phyloP scores from a whole-genome alignment of 2,113 vertebrate species.

The Blennius ocellaris region DNA sequence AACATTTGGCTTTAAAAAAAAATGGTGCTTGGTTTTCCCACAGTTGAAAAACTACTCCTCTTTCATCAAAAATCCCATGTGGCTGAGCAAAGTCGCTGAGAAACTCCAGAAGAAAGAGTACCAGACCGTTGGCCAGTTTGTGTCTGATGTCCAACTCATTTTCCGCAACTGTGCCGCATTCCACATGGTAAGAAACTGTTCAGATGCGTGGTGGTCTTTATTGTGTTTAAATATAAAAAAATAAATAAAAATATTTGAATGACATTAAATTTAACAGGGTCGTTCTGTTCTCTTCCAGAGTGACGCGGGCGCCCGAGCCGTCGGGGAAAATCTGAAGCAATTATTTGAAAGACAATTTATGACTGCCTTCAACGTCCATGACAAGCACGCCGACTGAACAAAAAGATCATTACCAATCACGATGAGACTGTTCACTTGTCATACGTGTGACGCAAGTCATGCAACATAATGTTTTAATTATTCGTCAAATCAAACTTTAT shows the following conservation, averaged over 20 bases:
- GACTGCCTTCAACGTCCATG: conserved; percentile 64
- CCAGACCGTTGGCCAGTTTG: conserved; percentile 67
- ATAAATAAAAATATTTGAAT: too few relatives aligned
- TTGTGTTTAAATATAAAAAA: too few relatives aligned
- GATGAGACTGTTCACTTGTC: too few relatives aligned
- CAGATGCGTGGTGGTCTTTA: too few relatives aligned
- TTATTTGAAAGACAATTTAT: conserved; percentile 69
- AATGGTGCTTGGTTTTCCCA: background rate
- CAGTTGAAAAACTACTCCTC: conserved; percentile 52
- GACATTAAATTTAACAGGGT: too few relatives aligned
- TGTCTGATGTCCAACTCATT: conserved; percentile 71
- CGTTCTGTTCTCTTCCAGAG: conserved; percentile 62
- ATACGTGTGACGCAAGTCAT: too few relatives aligned
- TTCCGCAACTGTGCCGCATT: conserved; percentile 71
- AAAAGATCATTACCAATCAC: too few relatives aligned
- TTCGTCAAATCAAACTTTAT: too few relatives aligned
- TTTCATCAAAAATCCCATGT: conserved; percentile 66
- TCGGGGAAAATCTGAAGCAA: conserved; percentile 50
- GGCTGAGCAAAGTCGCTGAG: conserved; percentile 59
- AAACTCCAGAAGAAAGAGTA: conserved; percentile 64
- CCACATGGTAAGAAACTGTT: conserved; percentile 67
- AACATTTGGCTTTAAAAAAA: background rate
- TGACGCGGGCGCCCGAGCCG: conserved; percentile 30
- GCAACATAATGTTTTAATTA: too few relatives aligned
- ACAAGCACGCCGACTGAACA: background rate